phyloP scores from a whole-genome alignment of 1,140 invertebrate species.

The Alviniconcha marisindica region DNA sequence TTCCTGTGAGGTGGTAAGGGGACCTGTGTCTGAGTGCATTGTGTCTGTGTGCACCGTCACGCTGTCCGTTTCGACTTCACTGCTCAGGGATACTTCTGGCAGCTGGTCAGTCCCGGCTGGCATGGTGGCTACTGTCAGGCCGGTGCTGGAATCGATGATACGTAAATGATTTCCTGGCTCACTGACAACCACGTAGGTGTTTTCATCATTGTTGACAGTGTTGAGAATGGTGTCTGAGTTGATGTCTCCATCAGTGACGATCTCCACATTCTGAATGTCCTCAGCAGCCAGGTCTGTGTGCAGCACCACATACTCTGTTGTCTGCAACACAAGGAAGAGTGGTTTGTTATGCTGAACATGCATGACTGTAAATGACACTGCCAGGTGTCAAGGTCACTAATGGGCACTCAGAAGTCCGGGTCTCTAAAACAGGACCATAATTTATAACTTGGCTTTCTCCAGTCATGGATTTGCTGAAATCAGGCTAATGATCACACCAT shows the following conservation, averaged over 20 bases:
- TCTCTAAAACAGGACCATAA: too few relatives aligned
- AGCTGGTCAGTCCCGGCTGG: constrained; percentile 37
- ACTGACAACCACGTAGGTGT: constrained; percentile 55
- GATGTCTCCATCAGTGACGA: constrained; percentile 56
- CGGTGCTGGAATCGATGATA: constrained; percentile 59
- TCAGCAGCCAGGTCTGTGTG: constrained; percentile 45
- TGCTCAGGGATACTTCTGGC: constrained; percentile 28
- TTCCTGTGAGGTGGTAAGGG: neutral
- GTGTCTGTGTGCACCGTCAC: neutral
- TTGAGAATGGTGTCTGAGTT: constrained; percentile 53
- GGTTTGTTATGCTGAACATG: too few relatives aligned
- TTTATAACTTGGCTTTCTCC: too few relatives aligned
- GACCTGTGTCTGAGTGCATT: neutral
- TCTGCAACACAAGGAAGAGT: constrained; percentile 37
- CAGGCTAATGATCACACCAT: too few relatives aligned
- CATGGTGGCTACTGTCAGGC: constrained; percentile 55
- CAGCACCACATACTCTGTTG: constrained; percentile 65
- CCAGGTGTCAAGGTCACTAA: too few relatives aligned
- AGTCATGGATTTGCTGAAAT: too few relatives aligned
- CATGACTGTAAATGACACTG: too few relatives aligned
- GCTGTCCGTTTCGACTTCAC: neutral
- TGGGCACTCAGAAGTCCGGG: too few relatives aligned
- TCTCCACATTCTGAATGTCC: constrained; percentile 63
- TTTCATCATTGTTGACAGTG: constrained; percentile 48
- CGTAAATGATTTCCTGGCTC: constrained; percentile 50